Conservation (phyloP, 2,888 invertebrate genomes). For the Eumerus sabulonum region DNA sequence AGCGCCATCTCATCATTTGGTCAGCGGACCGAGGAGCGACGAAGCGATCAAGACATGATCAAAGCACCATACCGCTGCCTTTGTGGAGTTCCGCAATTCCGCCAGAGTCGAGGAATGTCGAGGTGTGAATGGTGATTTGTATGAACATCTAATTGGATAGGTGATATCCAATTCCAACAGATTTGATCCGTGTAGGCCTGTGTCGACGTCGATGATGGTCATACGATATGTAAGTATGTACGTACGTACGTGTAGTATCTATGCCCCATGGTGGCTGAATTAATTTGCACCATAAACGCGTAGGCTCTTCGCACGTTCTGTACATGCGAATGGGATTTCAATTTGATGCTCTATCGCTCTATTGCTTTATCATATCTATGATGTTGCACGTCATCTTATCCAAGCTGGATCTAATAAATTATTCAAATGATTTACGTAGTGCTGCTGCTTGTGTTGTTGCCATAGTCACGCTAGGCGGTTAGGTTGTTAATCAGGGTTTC, state of each 20-base stretch:
- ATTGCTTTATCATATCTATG: constrained; percentile 14
- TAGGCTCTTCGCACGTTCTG: constrained; percentile 32
- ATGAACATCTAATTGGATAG: constrained; percentile 66
- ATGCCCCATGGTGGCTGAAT: constrained; percentile 53
- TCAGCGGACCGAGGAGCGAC: constrained; percentile 34
- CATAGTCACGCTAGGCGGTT: constrained; percentile 61
- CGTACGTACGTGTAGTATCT: too few relatives aligned
- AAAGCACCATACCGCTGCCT: constrained; percentile 60
- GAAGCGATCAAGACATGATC: constrained; percentile 59
- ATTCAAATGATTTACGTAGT: constrained; percentile 59
- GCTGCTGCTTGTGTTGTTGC: constrained; percentile 37
- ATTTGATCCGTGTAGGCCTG: constrained; percentile 44
- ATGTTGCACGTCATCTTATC: constrained; percentile 19
- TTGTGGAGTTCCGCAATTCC: constrained; percentile 53
- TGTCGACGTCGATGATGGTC: too few relatives aligned
- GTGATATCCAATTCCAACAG: constrained; percentile 64
- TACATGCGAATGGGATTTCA: constrained; percentile 47
- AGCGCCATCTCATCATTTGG: constrained; percentile 68
- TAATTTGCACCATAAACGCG: constrained; percentile 40
- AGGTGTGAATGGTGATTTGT: constrained; percentile 68
- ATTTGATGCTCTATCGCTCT: constrained; percentile 19
- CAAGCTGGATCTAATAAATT: constrained; percentile 54
- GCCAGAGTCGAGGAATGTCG: constrained; percentile 59
- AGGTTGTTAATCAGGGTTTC: constrained; percentile 57
- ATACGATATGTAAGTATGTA: too few relatives aligned